Conservation (phyloP, 64 coral and sea anemone species). For the Porites lutea region DNA sequence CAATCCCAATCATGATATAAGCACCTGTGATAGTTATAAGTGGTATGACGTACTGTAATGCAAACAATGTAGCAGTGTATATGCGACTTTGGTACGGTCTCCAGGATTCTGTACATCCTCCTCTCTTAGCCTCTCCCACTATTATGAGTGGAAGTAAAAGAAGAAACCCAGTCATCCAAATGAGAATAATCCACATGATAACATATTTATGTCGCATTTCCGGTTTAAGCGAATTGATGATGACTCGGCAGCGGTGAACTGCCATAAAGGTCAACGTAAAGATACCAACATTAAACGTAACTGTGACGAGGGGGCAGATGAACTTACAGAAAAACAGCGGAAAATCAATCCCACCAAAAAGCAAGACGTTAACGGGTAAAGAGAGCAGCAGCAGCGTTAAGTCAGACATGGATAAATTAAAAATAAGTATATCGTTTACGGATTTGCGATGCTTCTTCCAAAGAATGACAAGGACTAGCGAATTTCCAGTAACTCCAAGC, state of each 20-base stretch:
- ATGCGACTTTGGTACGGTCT: neutral
- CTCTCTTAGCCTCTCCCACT: neutral
- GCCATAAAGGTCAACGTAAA: constrained; percentile 28
- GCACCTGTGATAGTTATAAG: constrained; percentile 7
- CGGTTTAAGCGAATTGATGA: constrained; percentile 10
- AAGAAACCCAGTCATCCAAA: constrained; percentile 7
- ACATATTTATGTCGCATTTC: constrained; percentile 24
- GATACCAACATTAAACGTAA: constrained; percentile 6
- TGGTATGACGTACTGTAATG: constrained; percentile 16
- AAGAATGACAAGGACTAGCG: neutral
- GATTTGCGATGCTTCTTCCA: constrained; percentile 9
- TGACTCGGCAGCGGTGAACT: constrained; percentile 19
- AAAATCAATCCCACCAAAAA: neutral
- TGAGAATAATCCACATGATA: neutral
- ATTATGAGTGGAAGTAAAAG: constrained; percentile 23
- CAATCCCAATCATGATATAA: constrained; percentile 26
- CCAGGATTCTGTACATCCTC: constrained; percentile 1
- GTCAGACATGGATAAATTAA: constrained; percentile 20
- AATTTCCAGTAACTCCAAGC: constrained; percentile 5
- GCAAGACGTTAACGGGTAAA: neutral
- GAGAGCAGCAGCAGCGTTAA: constrained; percentile 15
- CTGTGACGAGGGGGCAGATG: neutral
- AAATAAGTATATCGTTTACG: constrained; percentile 15
- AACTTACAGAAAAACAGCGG: constrained; percentile 19
- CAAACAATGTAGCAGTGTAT: constrained; percentile 6